These are phyloP conservation scores for Polydrusus pterygomalis DNA, from an alignment of 2,888 invertebrate genomes.

Conservation along the genomic window DNA sequence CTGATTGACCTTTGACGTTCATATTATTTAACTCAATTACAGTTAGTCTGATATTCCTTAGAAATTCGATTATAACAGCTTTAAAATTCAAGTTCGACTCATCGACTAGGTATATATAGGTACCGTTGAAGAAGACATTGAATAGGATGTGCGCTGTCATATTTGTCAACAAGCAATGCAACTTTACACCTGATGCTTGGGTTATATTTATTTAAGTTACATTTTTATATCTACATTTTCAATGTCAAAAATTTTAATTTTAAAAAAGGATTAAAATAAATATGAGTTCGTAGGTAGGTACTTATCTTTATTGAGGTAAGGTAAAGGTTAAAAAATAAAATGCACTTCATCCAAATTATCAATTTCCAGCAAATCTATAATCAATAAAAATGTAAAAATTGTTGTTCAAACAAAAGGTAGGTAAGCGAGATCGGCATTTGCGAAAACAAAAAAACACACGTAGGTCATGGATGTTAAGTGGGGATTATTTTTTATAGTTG, in stretches of 20 bases:
- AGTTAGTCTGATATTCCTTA: neutral
- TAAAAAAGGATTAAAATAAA: no score
- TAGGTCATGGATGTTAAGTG: conserved; percentile 51
- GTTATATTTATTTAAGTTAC: no score
- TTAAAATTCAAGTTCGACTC: no score
- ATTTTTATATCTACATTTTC: no score
- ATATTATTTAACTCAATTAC: conserved; percentile 28
- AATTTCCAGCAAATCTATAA: neutral
- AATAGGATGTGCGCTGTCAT: no score
- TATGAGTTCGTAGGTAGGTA: no score
- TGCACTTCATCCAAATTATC: neutral
- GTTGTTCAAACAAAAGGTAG: conserved; percentile 4
- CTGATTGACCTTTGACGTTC: conserved; percentile 36
- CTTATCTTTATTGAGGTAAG: neutral
- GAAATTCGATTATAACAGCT: no score
- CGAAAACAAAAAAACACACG: conserved; percentile 41
- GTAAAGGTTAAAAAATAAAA: neutral
- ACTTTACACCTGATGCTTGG: no score
- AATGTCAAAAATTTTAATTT: no score
- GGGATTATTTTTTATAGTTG: conserved; percentile 52
- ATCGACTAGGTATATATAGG: no score
- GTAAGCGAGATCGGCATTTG: conserved; percentile 24
- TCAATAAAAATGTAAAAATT: conserved; percentile 22
- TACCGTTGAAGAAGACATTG: no score
- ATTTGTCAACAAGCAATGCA: no score